phyloP scores from a whole-genome alignment of 2,797 vertebrate species.

The Scarus forsteni region DNA sequence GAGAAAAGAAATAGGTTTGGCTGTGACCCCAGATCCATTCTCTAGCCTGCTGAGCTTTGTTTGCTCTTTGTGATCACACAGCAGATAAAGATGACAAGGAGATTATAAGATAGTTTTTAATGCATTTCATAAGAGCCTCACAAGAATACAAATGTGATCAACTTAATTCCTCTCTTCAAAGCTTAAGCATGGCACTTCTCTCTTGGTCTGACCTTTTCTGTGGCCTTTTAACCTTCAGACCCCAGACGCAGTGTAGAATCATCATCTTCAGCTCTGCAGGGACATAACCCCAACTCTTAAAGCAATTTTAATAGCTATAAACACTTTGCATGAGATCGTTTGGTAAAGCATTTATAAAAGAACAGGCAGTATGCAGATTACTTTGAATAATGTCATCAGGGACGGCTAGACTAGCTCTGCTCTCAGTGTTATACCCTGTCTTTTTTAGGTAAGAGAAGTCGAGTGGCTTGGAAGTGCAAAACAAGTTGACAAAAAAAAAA shows the following conservation, averaged over 20 bases:
- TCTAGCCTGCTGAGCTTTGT: slow-evolving; percentile 67
- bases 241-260: slow-evolving; percentile 7
- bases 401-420: no score
- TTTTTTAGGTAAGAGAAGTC: no score
- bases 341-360: neutral
- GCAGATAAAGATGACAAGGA: slow-evolving; percentile 68
- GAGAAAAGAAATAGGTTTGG: slow-evolving; percentile 23
- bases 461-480: no score
- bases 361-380: neutral
- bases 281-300: neutral
- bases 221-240: slow-evolving; percentile 61
- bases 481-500: no score
- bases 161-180: slow-evolving; percentile 66
- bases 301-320: neutral
- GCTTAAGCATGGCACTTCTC: slow-evolving; percentile 60
- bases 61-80: slow-evolving; percentile 67
- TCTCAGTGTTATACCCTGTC: no score
- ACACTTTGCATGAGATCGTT: neutral
- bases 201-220: slow-evolving; percentile 24
- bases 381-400: neutral
- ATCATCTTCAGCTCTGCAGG: slow-evolving; percentile 8
- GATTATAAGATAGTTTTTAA: slow-evolving; percentile 70
- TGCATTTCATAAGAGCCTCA: slow-evolving; percentile 55
- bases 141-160: slow-evolving; percentile 68
- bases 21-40: slow-evolving; percentile 59